Base-by-base conservation (phyloP, 2,888 invertebrate genomes). In the Machimus atricapillus region DNA sequence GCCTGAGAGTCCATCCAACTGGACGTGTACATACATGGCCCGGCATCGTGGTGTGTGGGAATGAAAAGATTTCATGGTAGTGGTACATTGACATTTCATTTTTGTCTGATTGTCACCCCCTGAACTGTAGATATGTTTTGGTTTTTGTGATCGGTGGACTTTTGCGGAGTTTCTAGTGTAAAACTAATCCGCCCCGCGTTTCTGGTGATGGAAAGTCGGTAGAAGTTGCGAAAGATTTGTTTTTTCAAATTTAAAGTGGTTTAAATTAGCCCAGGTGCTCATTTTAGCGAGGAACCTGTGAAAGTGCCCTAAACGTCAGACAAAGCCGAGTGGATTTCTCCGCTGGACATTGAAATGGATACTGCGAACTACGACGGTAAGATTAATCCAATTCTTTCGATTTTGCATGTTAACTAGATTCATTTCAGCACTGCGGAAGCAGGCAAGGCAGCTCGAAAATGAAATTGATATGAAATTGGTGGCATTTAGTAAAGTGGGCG, bases 401-500 rank as follows among this genome's bases (percentile, higher is more conserved):
- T 77, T 23, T 23, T 52, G 8, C 6, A n/a, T 52, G 14, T 14
- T 52, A 23, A 76, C 58, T 74, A 88, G 73, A 37, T 37, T 89
- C 87, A 76, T 93, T 93, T 88, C 91, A 98, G 98, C 97, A 92
- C 93, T 98, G 87, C 94, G 98, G 85, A 98, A 98, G 92, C 97
- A 98, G 92, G 99, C 99, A 1, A 94, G 99, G 87, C 95, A 96
- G 88, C 93, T 99, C 85, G 99, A 99, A 93, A 99, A 98, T 94
- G 99, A 98, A 92, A 97, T 99, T 90, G 99, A 99, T 92, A 94
- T 97, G 14, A 99, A 99, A 92, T 93, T 99, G 89, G 98, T 99
- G 1, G 97, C 97, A 7, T 98, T 98, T 91, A 98, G 98, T 92
- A 99, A 99, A 93, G 94, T 99, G 56, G 98, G 98, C 27, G 96